Evolutionary conservation across 2,113 vertebrate genomes (phyloP), one percentile per base, ranked within the genome.

Genomic region (Pelecanoides urinatrix): DNA sequence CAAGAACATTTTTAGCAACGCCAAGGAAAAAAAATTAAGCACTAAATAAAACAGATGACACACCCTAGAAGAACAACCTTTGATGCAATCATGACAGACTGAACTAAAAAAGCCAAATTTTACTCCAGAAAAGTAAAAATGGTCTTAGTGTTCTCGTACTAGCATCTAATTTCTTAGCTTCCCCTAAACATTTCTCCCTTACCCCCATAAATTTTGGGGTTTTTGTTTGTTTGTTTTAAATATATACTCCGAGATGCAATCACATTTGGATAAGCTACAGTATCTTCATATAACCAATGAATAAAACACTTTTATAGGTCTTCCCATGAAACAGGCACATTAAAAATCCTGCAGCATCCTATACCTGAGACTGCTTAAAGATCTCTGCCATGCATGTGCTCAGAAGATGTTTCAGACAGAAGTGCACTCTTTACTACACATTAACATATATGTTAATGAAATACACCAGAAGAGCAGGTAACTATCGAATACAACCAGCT

Each of bases 391-490:
- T 2, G 0, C n/a, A 32, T 45, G 53, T 1, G 36, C 40, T 79
- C 38, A 50, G 26, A 30, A 7, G 42, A 20, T 13, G 3, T 5
- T 63, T 32, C 66, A 45, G 47, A 58, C 18, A 67, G 16, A 55
- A 62, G 16, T 21, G 13, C 7, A 1, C 32, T 50, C 52, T 20
- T 36, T 9, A n/a, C 27, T 74, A 9, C 9, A 59, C 10, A 14
- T 56, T 22, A 88, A 50, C 34, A n/a, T 2, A 32, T 0, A 29
- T 0, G 19, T 34, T 34, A 76, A 55, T 1, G 1, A 82, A 74
- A 71, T n/a, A 56, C 56, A 82, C 9, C 52, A 50, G 65, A 50
- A 45, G 32, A 94, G 19, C 56, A 47, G 0, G 10, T 4, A 89
- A 53, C 36, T 16, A 17, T 12, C 16, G 65, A 21, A 11, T 8